Percentiles rank a stretch among this genome's conserved stretches.
phyloP scores from a whole-genome alignment of 2,113 vertebrate genomes.

The Halcyon malimbica region DNA sequence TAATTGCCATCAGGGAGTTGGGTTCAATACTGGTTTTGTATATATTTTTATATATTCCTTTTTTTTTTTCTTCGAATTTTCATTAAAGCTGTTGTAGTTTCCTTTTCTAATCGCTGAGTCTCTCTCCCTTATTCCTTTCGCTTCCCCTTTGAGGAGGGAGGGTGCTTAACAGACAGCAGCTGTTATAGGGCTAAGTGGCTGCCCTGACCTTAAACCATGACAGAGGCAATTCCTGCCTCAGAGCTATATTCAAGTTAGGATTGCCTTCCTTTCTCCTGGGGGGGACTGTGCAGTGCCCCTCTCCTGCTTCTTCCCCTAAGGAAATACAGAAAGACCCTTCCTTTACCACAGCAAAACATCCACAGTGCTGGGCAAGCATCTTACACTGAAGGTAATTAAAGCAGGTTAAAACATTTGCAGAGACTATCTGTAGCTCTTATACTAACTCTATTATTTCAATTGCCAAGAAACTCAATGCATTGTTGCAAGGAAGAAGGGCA shows the following conservation, averaged over 20 bases:
- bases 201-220: too few species aligned
- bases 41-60: too few species aligned
- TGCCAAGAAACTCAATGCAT: not conserved
- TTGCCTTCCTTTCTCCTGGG: not conserved
- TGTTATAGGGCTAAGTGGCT: too few species aligned
- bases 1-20: too few species aligned
- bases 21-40: too few species aligned
- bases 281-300: accelerated
- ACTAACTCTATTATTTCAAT: not conserved
- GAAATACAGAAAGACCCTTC: not conserved
- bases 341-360: not conserved
- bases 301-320: not conserved
- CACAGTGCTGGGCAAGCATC: not conserved
- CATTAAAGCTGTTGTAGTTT: too few species aligned
- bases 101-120: too few species aligned
- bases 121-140: too few species aligned
- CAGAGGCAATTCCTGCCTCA: not conserved
- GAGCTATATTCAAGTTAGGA: not conserved
- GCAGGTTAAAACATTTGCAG: not conserved
- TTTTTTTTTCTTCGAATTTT: too few species aligned
- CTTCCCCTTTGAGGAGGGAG: too few species aligned
- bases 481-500: not conserved
- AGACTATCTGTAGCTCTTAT: not conserved
- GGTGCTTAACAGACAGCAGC: too few species aligned
- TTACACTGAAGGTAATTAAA: not conserved